These are phyloP conservation scores for Nasonia oneida DNA, from an alignment of 2,888 invertebrate species.

Conservation along the genomic window DNA sequence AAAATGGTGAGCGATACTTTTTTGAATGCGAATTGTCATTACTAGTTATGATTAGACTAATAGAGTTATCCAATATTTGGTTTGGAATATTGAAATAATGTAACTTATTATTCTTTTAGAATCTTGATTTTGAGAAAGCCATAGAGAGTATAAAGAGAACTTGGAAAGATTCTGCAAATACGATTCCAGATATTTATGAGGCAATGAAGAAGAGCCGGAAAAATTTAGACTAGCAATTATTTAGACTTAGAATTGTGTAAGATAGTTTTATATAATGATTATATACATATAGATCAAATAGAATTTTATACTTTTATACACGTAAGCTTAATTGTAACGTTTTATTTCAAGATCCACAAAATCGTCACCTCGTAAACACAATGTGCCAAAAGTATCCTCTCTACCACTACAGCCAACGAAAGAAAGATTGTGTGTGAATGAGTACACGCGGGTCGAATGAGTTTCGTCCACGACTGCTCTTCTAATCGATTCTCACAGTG, in stretches of 20 bases:
- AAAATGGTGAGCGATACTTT: constrained; percentile 65
- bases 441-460: not conserved
- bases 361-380: not conserved
- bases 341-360: constrained; percentile 6
- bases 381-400: not conserved
- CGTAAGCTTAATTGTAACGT: not conserved
- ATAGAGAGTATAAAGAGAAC: constrained; percentile 42
- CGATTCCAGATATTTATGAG: constrained; percentile 61
- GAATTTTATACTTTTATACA: constrained; percentile 30
- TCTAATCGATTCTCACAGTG: constrained; percentile 6
- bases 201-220: constrained; percentile 41
- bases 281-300: constrained; percentile 40
- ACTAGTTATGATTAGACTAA: not conserved
- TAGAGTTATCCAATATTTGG: not conserved
- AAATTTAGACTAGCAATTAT: constrained; percentile 23
- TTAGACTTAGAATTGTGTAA: constrained; percentile 25
- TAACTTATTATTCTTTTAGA: constrained; percentile 53
- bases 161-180: constrained; percentile 6
- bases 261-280: constrained; percentile 26
- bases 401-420: not conserved
- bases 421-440: not conserved
- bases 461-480: not conserved
- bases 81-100: not conserved
- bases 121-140: constrained; percentile 43
- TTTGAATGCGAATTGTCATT: not conserved